phyloP scores from a whole-genome alignment of 2,888 invertebrate species.

The Galerucella pusilla region DNA sequence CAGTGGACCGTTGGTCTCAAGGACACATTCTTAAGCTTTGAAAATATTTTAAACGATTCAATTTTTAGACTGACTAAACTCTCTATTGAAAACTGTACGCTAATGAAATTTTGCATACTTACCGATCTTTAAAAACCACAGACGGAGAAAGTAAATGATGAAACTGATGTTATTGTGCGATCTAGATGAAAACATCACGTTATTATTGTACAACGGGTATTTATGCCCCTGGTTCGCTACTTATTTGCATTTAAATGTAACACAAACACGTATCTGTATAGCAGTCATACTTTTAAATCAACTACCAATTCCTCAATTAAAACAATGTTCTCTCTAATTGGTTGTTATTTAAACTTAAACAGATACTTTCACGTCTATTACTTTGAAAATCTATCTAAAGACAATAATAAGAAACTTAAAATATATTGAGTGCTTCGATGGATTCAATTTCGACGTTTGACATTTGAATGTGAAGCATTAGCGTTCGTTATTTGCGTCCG shows the following conservation, averaged over 20 bases:
- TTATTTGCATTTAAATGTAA: background rate
- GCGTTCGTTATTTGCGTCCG: no score
- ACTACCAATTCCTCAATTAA: background rate
- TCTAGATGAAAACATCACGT: slow-evolving; percentile 15
- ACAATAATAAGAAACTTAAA: no score
- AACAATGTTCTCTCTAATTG: background rate
- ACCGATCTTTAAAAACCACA: background rate
- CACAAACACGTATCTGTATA: background rate
- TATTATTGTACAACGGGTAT: background rate
- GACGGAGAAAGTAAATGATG: slow-evolving; percentile 7
- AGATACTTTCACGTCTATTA: background rate
- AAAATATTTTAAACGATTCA: no score
- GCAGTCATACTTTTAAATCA: background rate
- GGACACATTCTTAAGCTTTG: no score
- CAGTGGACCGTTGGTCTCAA: no score
- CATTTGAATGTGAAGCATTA: no score
- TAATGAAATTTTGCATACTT: no score
- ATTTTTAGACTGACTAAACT: no score
- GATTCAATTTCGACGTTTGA: no score
- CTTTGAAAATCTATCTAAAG: background rate
- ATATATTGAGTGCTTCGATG: no score
- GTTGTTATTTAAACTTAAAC: slow-evolving; percentile 1
- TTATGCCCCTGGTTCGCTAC: background rate
- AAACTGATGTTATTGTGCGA: background rate
- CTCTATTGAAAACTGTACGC: no score